Base-by-base conservation (phyloP, 2,113 vertebrate species). In the Mastomys natalensis region DNA sequence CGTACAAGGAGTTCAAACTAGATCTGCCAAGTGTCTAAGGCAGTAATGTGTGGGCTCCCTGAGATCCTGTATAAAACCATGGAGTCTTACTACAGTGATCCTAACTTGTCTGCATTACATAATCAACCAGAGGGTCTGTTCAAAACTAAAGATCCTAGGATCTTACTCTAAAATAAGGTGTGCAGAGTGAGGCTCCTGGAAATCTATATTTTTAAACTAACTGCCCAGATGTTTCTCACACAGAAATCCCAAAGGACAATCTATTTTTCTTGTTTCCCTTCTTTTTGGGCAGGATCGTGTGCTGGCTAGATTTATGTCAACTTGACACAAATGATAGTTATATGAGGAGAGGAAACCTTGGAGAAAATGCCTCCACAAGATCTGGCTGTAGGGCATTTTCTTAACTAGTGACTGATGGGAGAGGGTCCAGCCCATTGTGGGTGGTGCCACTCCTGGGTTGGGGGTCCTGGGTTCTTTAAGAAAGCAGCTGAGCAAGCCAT, bases 131-230 rank as follows among this genome's bases (percentile, higher is more conserved):
- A 76, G 21, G 93, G 80, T 62, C 24, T 77, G 40, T 77, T 95
- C 77, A 40, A 92, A 92, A 94, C 77, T 87, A 92, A 78, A 93
- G 64, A 70, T 90, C 91, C 43, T 43, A 85, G 86, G 90, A 86
- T 31, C 48, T 16, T 62, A 73, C n/a, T 91, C 37, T 89, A 91
- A 88, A 96, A 90, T 22, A 87, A 24, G 40, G 70, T 73, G 16
- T 86, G 29, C 22, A 66, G 4, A 82, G 6, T 77, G 22, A 29
- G 7, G 26, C 45, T 89, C 55, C 70, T 88, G 34, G 66, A 43
- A 94, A 93, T 7, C 8, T 51, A 16, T 58, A 93, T 31, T 95
- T 37, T 88, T 62, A 96, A 96, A 94, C 72, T 92, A 93, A 58
- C n/a, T 76, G 12, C 87, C 48, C 13, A 84, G 51, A 51, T 87